Conservation (phyloP, 2,113 vertebrate species). For the Ophiodon elongatus region DNA sequence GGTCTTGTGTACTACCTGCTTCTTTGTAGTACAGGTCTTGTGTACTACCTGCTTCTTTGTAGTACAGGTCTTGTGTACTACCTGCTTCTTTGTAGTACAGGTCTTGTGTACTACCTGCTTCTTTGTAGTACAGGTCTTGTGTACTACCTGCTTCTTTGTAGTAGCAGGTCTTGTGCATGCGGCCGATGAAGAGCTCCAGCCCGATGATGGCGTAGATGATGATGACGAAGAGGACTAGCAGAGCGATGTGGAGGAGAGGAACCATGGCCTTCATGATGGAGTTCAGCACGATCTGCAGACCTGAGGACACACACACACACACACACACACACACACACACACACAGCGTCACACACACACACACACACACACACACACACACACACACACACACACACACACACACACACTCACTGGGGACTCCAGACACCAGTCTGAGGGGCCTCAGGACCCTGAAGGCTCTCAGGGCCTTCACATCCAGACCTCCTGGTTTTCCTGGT, state of each 20-base stretch:
- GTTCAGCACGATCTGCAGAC: constrained; percentile 94
- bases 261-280: constrained; percentile 98
- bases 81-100: constrained; percentile 89
- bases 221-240: constrained; percentile 95
- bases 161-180: constrained; percentile 95
- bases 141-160: constrained; percentile 88
- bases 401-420: constrained; percentile 94
- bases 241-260: constrained; percentile 93
- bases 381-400: background rate
- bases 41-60: constrained; percentile 89
- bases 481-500: constrained; percentile 92
- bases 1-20: constrained; percentile 91
- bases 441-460: constrained; percentile 94
- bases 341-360: background rate
- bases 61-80: constrained; percentile 96
- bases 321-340: constrained; percentile 15
- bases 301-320: constrained; percentile 68
- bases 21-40: constrained; percentile 90
- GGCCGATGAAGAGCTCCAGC: constrained; percentile 94
- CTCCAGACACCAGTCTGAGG: constrained; percentile 92
- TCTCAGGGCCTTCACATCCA: constrained; percentile 93
- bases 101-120: constrained; percentile 92
- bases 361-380: background rate
- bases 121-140: constrained; percentile 91
- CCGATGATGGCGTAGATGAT: constrained; percentile 98